A percentile compares a stretch with the other conserved stretches of the same genome.
Conservation (phyloP, 1,140 invertebrate species). For the Drosophila auraria region DNA sequence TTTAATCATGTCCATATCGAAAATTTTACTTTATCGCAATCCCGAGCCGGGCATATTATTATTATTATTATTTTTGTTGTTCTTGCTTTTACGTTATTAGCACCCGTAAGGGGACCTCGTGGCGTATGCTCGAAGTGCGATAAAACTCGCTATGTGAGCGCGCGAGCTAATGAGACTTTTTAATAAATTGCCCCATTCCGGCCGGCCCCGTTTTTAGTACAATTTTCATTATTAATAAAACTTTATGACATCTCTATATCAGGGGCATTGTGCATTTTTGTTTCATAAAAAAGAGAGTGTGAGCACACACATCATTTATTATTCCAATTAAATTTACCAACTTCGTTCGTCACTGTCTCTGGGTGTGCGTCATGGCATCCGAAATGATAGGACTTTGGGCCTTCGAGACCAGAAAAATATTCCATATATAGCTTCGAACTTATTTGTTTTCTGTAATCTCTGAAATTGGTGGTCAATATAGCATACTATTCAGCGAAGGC, state of each 20-base stretch:
- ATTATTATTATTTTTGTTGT: slow-evolving; percentile 68
- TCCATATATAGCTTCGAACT: background rate
- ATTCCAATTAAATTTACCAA: slow-evolving; percentile 77
- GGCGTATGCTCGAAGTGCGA: slow-evolving; percentile 80
- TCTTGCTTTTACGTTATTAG: slow-evolving; percentile 79
- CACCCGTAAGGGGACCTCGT: slow-evolving; percentile 72
- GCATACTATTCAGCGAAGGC: slow-evolving; percentile 9
- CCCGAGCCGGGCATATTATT: slow-evolving; percentile 47
- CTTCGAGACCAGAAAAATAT: background rate
- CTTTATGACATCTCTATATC: slow-evolving; percentile 79
- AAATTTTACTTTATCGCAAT: slow-evolving; percentile 82
- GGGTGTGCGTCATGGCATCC: slow-evolving; percentile 60
- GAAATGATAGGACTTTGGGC: slow-evolving; percentile 21
- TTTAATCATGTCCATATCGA: slow-evolving; percentile 81
- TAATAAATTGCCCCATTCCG: slow-evolving; percentile 76
- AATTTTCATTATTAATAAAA: slow-evolving; percentile 84
- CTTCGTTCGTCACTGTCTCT: slow-evolving; percentile 58
- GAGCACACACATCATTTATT: slow-evolving; percentile 60
- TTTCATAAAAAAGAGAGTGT: slow-evolving; percentile 61
- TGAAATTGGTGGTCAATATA: background rate
- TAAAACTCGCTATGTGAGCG: slow-evolving; percentile 53
- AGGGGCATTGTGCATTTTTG: slow-evolving; percentile 52
- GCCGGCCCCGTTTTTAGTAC: slow-evolving; percentile 70
- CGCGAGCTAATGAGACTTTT: slow-evolving; percentile 80
- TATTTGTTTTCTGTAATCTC: background rate